These are phyloP conservation scores for Pemphigus obesinymphae DNA, from an alignment of 1,140 invertebrate genomes.

Conservation along the genomic window DNA sequence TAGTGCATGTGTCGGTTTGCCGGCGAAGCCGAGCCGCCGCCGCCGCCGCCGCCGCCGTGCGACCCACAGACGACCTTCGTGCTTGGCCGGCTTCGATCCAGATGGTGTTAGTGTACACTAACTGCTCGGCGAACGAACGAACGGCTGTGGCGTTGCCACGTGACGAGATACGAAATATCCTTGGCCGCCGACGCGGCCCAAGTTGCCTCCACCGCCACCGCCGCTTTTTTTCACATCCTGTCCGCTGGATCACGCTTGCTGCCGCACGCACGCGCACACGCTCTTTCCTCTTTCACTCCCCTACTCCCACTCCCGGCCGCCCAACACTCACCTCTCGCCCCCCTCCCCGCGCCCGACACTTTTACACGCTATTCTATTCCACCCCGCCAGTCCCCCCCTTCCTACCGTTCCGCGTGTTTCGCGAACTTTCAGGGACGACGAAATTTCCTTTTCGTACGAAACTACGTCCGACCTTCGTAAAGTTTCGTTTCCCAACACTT, in stretches of 20 bases:
- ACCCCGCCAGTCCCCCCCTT: neutral
- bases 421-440: no score
- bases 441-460: no score
- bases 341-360: neutral
- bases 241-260: neutral
- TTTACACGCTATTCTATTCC: no score
- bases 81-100: conserved; percentile 40
- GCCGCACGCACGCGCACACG: neutral
- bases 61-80: conserved; percentile 41
- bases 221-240: conserved; percentile 5
- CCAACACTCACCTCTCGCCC: neutral
- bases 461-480: no score
- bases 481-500: no score
- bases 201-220: conserved; percentile 13
- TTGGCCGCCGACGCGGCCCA: conserved; percentile 15
- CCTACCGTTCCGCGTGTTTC: no score
- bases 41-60: conserved; percentile 11
- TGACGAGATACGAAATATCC: conserved; percentile 28
- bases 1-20: neutral
- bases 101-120: conserved; percentile 34
- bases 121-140: neutral
- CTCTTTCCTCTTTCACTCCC: neutral
- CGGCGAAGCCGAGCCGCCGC: conserved; percentile 4
- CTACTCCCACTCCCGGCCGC: no score
- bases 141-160: conserved; percentile 35